Evolutionary conservation across 53 echinoderm and acorn worm species (phyloP).

Genomic region (Actinopyga echinites): DNA sequence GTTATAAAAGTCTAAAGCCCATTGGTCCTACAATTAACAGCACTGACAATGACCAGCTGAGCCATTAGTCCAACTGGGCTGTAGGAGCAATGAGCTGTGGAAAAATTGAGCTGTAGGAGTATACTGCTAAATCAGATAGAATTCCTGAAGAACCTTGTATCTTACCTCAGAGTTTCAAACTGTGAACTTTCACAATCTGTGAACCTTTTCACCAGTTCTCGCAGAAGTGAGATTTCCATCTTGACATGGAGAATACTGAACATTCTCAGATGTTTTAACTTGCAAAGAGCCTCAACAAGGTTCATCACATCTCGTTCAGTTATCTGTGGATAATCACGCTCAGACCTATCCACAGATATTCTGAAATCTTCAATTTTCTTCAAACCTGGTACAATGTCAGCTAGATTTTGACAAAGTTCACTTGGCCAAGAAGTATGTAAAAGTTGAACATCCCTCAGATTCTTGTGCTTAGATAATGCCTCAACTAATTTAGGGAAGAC

Average conservation of each 20-base stretch:
- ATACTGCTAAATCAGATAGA: too few species aligned
- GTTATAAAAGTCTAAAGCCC: too few species aligned
- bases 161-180: slow-evolving; percentile 18
- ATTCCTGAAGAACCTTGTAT: too few species aligned
- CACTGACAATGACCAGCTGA: too few species aligned
- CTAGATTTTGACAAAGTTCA: not conserved
- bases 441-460: slow-evolving; percentile 7
- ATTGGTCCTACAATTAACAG: too few species aligned
- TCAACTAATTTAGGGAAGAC: not conserved
- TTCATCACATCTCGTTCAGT: not conserved
- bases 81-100: too few species aligned
- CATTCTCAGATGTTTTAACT: slow-evolving; percentile 21
- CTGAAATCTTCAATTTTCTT: not conserved
- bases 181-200: not conserved
- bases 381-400: not conserved
- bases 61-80: too few species aligned
- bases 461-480: not conserved
- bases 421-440: not conserved
- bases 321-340: not conserved
- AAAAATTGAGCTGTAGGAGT: too few species aligned
- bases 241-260: slow-evolving; percentile 16
- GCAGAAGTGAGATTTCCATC: not conserved
- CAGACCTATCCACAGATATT: not conserved
- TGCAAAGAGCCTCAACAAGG: not conserved
- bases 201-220: not conserved